Evolutionary conservation across 2,797 vertebrate genomes (phyloP).

Genomic region (Cryptoblepharus egeriae): DNA sequence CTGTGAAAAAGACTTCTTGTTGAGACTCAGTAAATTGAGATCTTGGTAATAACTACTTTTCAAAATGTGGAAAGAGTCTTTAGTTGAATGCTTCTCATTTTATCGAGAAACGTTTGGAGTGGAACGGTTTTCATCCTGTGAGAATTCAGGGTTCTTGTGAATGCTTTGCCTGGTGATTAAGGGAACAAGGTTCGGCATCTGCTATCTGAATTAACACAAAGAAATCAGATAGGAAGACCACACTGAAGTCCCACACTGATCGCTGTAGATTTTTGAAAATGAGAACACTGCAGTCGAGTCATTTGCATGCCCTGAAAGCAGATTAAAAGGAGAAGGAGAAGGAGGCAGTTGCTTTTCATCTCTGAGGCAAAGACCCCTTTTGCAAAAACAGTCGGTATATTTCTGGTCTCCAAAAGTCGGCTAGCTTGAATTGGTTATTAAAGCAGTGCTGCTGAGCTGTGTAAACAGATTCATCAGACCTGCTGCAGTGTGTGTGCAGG

Average conservation of each 20-base stretch:
- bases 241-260: neutral
- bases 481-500: slow-evolving; percentile 24
- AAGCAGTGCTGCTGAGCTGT: slow-evolving; percentile 41
- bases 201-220: neutral
- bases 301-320: neutral
- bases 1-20: neutral
- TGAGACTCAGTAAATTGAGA: slow-evolving; percentile 21
- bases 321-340: neutral
- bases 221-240: neutral
- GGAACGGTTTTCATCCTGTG: slow-evolving; percentile 22
- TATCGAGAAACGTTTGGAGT: neutral
- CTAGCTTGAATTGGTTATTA: slow-evolving; percentile 20
- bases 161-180: slow-evolving; percentile 30
- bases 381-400: slow-evolving; percentile 19
- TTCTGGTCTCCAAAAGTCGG: slow-evolving; percentile 40
- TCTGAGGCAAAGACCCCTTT: neutral
- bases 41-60: slow-evolving; percentile 9
- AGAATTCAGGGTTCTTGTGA: neutral
- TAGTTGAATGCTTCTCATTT: neutral
- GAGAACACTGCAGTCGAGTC: neutral
- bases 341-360: neutral
- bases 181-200: fast-evolving
- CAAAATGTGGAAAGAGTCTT: neutral
- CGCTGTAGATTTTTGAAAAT: slow-evolving; percentile 4
- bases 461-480: slow-evolving; percentile 31